A percentile compares a stretch with the other conserved stretches of the same genome.
Conservation (phyloP, 2,888 invertebrate species). For the Eurois occulta region DNA sequence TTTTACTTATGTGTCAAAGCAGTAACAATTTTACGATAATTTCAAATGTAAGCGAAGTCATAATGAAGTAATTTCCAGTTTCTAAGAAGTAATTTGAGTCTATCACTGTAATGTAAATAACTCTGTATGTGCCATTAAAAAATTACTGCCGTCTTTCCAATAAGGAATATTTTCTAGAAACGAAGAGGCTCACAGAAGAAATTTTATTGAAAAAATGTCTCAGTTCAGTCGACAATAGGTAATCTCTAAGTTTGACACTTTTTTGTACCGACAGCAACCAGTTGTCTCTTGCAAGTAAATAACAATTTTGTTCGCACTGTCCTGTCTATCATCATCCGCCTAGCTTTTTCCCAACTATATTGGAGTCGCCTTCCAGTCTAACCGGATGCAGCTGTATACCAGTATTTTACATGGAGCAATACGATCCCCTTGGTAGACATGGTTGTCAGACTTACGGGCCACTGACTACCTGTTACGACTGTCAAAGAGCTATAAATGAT, state of each 20-base stretch:
- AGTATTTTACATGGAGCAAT: neutral
- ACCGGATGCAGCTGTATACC: neutral
- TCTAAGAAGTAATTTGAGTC: neutral
- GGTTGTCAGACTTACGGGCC: neutral
- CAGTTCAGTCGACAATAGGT: no score
- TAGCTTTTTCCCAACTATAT: neutral
- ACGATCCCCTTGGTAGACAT: neutral
- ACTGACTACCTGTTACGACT: neutral
- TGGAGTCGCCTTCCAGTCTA: neutral
- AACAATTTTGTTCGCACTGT: neutral
- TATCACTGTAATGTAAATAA: neutral
- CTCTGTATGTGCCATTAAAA: neutral
- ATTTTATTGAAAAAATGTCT: neutral
- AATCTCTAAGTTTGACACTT: neutral
- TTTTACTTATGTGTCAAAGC: neutral
- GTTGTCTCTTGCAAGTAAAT: neutral
- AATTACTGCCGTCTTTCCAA: neutral
- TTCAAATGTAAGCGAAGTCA: neutral
- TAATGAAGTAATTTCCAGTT: neutral
- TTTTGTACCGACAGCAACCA: neutral
- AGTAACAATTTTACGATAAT: slow-evolving; percentile 31
- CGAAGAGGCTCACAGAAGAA: no score
- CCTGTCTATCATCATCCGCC: neutral
- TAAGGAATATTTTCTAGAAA: neutral
- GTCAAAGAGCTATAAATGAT: neutral